Evolutionary conservation across 1,140 invertebrate species (phyloP), one percentile per base, ranked within the genome.

Genomic region (Thrips palmi): DNA sequence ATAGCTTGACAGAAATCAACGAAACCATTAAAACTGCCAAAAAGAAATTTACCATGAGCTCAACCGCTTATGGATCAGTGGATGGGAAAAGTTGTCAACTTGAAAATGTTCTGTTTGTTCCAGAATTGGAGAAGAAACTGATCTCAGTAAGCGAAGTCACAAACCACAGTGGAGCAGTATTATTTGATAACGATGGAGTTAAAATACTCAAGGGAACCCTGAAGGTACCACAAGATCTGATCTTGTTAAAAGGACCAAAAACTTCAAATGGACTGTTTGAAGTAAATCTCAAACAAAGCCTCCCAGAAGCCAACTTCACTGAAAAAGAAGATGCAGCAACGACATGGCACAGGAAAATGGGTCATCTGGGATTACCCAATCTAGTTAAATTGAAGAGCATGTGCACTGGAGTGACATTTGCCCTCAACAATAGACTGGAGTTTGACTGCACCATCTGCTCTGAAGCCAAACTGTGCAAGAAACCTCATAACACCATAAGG

Each of bases 401-500:
- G 12, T 12, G n/a, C n/a, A n/a, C n/a, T n/a, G n/a, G n/a, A n/a
- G n/a, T n/a, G n/a, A n/a, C 7, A 27, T 8, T 7, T 27, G 24
- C 7, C 24, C 7, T n/a, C n/a, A n/a, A n/a, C n/a, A n/a, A n/a
- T n/a, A n/a, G n/a, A n/a, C 24, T 12, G 12, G 24, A 27, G 7
- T 7, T 8, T 27, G 7, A 8, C 24, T 51, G 40, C 45, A 41
- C 45, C 42, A 33, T 32, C 25, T 53, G 45, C 45, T n/a, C 45
- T 17, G 24, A 42, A 37, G 45, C 44, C 22, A 46, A 49, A 37
- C 42, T 39, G 40, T 47, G 8, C 28, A 45, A 44, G 43, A 25
- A 30, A 17, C 44, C 48, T 17, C 54, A 51, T 34, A 45, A 48
- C 21, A 48, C 24, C 21, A 27, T 27, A 40, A 36, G 48, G 35